Conservation (phyloP, 2,797 vertebrate genomes). For the Siniperca undulata region DNA sequence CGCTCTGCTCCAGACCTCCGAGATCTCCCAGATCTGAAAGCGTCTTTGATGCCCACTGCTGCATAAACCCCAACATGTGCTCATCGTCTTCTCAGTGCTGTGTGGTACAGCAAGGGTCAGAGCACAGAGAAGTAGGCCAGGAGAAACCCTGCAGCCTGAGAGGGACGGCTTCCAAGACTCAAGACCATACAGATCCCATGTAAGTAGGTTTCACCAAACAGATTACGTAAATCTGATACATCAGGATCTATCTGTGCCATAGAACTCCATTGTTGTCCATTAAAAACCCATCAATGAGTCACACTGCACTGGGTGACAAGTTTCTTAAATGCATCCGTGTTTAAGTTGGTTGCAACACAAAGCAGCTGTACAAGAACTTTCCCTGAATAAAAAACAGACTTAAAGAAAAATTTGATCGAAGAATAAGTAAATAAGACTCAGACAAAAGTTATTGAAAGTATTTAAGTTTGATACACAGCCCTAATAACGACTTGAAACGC, state of each 20-base stretch:
- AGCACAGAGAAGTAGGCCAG: slow-evolving; percentile 34
- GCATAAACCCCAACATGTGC: slow-evolving; percentile 49
- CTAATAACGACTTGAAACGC: neutral
- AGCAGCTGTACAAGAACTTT: neutral
- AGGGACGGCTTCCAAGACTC: too few relatives aligned
- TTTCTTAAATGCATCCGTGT: neutral
- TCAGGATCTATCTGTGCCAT: neutral
- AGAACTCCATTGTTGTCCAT: neutral
- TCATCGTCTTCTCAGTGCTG: slow-evolving; percentile 32
- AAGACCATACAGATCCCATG: neutral
- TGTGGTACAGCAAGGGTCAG: slow-evolving; percentile 4
- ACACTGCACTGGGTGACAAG: neutral
- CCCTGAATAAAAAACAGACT: neutral
- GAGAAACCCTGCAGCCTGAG: slow-evolving; percentile 36
- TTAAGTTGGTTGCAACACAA: neutral
- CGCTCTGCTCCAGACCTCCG: slow-evolving; percentile 16
- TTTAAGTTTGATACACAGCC: neutral
- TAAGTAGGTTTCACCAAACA: neutral
- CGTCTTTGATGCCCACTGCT: slow-evolving; percentile 30
- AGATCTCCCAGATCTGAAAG: slow-evolving; percentile 22
- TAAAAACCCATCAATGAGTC: neutral
- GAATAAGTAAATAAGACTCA: neutral
- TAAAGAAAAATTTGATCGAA: neutral
- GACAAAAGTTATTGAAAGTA: too few relatives aligned
- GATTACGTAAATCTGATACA: neutral